phyloP scores from a whole-genome alignment of 92 coral and sea anemone species.

The Epizoanthus illoricatus region DNA sequence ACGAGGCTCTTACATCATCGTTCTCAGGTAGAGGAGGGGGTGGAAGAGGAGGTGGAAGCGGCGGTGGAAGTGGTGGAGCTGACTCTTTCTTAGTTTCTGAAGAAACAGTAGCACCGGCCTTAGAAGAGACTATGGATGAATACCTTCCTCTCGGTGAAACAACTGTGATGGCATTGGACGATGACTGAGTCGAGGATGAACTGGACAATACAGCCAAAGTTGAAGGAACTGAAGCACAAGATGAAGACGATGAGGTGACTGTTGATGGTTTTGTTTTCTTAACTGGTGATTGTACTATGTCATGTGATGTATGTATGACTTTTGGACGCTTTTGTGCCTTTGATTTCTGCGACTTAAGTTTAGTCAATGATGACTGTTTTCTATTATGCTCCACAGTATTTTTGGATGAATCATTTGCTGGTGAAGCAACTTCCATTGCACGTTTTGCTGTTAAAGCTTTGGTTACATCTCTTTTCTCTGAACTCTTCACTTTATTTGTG shows the following conservation, averaged over 20 bases:
- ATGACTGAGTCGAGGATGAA: neutral
- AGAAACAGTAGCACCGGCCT: neutral
- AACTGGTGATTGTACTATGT: neutral
- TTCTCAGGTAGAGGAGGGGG: conserved; percentile 33
- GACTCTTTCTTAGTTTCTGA: neutral
- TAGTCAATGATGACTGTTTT: neutral
- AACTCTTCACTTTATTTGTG: neutral
- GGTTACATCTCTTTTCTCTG: too few species aligned
- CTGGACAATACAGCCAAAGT: neutral
- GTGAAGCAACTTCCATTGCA: neutral
- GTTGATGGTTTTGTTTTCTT: too few species aligned
- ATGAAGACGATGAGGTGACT: too few species aligned
- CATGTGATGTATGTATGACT: neutral
- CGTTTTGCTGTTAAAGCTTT: neutral
- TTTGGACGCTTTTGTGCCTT: neutral
- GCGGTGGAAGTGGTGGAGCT: conserved; percentile 29
- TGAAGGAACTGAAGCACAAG: neutral
- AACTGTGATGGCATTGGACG: conserved; percentile 32
- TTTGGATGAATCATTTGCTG: neutral
- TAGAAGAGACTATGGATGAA: neutral
- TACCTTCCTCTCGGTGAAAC: conserved; percentile 31
- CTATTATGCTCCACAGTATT: neutral
- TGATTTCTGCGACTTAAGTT: neutral
- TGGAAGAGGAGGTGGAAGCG: conserved; percentile 32
- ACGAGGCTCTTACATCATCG: neutral